Conservation (phyloP, 1,140 invertebrate species). For the Pararge aegeria region DNA sequence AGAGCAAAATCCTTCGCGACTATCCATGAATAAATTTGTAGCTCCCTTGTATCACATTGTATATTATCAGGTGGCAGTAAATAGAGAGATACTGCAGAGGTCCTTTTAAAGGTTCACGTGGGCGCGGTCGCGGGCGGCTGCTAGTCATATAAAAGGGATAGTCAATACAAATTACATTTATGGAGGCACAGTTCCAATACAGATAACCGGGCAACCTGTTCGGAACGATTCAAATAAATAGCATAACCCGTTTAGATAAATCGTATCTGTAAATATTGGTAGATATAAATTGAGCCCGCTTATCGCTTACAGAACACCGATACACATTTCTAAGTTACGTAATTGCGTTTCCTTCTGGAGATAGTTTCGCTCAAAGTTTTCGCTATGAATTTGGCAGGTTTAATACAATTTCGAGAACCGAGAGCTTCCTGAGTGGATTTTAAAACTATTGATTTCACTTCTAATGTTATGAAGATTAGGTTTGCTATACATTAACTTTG, state of each 20-base stretch:
- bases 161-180: constrained; percentile 72
- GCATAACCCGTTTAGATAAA: constrained; percentile 71
- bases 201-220: constrained; percentile 70
- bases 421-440: neutral
- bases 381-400: constrained; percentile 1
- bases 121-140: constrained; percentile 30
- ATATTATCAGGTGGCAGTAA: constrained; percentile 20
- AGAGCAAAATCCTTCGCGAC: too few species aligned
- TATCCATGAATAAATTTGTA: constrained; percentile 17
- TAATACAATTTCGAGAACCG: constrained; percentile 5
- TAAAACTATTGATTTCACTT: neutral
- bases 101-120: constrained; percentile 30
- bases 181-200: constrained; percentile 53
- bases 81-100: constrained; percentile 26
- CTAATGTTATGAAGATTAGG: neutral
- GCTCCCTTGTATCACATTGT: constrained; percentile 2
- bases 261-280: constrained; percentile 70
- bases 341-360: constrained; percentile 33
- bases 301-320: constrained; percentile 41
- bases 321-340: constrained; percentile 39
- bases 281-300: constrained; percentile 50
- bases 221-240: constrained; percentile 69
- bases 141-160: constrained; percentile 34
- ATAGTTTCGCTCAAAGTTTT: constrained; percentile 1
- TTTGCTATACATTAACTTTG: neutral